A percentile compares a stretch with the other conserved stretches of the same genome.
These are phyloP conservation scores for Drymodes brunneopygia DNA, from an alignment of 2,113 vertebrate species.

Conservation along the genomic window DNA sequence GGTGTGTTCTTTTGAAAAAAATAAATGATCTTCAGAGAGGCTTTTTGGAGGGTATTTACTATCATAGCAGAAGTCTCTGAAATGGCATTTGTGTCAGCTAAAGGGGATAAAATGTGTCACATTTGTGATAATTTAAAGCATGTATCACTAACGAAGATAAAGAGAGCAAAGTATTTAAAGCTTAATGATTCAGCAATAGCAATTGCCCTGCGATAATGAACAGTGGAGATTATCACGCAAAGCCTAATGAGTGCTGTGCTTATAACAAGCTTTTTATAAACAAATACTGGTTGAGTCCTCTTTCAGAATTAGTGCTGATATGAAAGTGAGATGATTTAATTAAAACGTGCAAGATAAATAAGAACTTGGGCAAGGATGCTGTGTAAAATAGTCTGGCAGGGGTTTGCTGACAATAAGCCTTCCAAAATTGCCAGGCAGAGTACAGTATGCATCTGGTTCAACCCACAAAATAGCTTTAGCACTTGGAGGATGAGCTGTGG, in stretches of 20 bases:
- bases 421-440: not conserved
- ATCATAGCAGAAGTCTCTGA: not conserved
- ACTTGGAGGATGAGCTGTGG: not conserved
- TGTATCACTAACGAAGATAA: conserved; percentile 53
- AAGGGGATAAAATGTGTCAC: not conserved
- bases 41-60: not conserved
- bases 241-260: conserved; percentile 68
- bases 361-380: conserved; percentile 17
- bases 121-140: conserved; percentile 21
- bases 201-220: conserved; percentile 68
- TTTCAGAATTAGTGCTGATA: conserved; percentile 68
- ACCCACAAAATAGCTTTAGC: not conserved
- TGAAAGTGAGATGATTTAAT: conserved; percentile 66
- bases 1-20: conserved; percentile 3
- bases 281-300: conserved; percentile 67
- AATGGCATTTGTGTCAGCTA: conserved; percentile 42
- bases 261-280: conserved; percentile 67
- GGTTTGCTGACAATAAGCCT: conserved; percentile 15
- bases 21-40: not conserved
- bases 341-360: conserved; percentile 63
- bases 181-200: conserved; percentile 47
- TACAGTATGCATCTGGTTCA: not conserved
- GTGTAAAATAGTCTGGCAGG: not conserved
- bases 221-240: conserved; percentile 54
- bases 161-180: conserved; percentile 62